Conservation (phyloP, 1,140 invertebrate genomes). For the Drosophila orosa region DNA sequence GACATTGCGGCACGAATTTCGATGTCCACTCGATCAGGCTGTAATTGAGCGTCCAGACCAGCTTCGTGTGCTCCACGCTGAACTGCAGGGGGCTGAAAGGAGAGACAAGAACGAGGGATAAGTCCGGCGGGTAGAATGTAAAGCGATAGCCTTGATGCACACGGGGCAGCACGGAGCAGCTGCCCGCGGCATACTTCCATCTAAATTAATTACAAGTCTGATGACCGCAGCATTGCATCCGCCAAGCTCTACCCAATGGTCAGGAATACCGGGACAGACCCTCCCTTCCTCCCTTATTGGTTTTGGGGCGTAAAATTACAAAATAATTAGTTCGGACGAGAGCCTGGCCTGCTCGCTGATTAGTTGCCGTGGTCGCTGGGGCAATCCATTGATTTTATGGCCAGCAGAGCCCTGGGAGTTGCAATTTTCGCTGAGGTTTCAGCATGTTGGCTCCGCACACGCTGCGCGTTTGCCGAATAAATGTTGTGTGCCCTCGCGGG, state of each 20-base stretch:
- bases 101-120: slow-evolving; percentile 8
- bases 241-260: slow-evolving; percentile 16
- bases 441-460: slow-evolving; percentile 41
- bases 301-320: slow-evolving; percentile 60
- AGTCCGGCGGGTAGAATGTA: neutral
- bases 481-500: slow-evolving; percentile 18
- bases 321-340: slow-evolving; percentile 68
- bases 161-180: neutral
- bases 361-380: slow-evolving; percentile 47
- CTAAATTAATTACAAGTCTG: slow-evolving; percentile 73
- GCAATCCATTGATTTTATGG: slow-evolving; percentile 43
- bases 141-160: slow-evolving; percentile 15
- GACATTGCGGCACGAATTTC: slow-evolving; percentile 83
- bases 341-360: slow-evolving; percentile 43
- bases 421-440: slow-evolving; percentile 54
- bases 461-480: slow-evolving; percentile 56
- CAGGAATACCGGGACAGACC: neutral
- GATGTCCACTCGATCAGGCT: slow-evolving; percentile 85
- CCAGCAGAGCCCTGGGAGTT: slow-evolving; percentile 15
- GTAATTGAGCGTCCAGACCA: slow-evolving; percentile 80
- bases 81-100: slow-evolving; percentile 67
- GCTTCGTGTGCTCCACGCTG: slow-evolving; percentile 72
- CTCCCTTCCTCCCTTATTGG: neutral
- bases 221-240: slow-evolving; percentile 46
- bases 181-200: slow-evolving; percentile 20